Conservation (phyloP, 2,113 vertebrate genomes). For the Gulo gulo region DNA sequence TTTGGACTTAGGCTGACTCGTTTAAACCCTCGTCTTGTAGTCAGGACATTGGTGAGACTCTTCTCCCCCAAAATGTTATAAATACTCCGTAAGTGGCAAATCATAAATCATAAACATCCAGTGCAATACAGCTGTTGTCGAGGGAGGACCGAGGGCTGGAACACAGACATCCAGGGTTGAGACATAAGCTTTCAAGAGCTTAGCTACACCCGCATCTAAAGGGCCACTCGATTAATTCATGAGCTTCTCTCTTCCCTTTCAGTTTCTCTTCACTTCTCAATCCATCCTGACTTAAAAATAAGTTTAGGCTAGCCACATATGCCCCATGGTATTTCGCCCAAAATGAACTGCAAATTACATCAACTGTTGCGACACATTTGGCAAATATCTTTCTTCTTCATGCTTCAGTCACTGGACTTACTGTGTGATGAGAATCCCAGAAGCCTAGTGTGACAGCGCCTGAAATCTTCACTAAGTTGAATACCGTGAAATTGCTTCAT, state of each 20-base stretch:
- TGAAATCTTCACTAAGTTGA: constrained; percentile 23
- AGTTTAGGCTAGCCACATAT: constrained; percentile 14
- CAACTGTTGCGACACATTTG: constrained; percentile 23
- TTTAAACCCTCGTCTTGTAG: constrained; percentile 29
- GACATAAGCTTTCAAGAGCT: constrained; percentile 46
- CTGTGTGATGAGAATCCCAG: constrained; percentile 53
- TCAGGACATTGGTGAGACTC: constrained; percentile 50
- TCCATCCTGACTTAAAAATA: constrained; percentile 28
- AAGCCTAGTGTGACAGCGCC: background rate
- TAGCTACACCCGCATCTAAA: background rate
- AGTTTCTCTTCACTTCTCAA: constrained; percentile 57
- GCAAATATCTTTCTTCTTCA: constrained; percentile 47
- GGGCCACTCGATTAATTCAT: constrained; percentile 56
- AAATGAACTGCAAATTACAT: constrained; percentile 61
- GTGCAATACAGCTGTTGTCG: background rate
- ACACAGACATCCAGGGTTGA: constrained; percentile 17
- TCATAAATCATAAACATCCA: constrained; percentile 50
- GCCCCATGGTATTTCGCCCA: constrained; percentile 45
- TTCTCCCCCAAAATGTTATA: constrained; percentile 27
- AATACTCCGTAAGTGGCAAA: constrained; percentile 21
- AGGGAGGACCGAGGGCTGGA: constrained; percentile 31
- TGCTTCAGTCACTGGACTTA: constrained; percentile 29
- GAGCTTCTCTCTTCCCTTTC: constrained; percentile 51
- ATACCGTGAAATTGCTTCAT: background rate
- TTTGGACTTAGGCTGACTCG: constrained; percentile 34